Base-by-base conservation (phyloP, 1,140 invertebrate species). In the Eupeodes corollae region DNA sequence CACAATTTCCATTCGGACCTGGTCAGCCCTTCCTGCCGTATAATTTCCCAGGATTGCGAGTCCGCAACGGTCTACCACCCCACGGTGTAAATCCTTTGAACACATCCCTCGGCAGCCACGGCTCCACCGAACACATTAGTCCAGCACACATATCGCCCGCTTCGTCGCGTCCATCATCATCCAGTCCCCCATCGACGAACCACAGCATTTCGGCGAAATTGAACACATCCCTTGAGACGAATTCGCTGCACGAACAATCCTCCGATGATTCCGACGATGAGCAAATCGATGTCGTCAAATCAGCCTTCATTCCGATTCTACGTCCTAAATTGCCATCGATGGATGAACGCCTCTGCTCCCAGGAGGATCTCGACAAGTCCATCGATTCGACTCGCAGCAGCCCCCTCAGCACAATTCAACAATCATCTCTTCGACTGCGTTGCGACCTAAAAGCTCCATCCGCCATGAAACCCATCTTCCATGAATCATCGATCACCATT, bases 271-370 rank as follows among this genome's bases (percentile, higher is more conserved):
- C 75, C 8, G 76, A 80, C 26, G 79, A 81, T 46, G 79, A 82
- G 56, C 75, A 76, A 39, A 80, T 82, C 50, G 83, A 86, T 50
- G 84, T 86, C 35, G 78, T 84, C 0, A 82, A 83, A 59, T 86
- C 82, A 15, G 84, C 83, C 30, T 86, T 84, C 63, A 76, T 75
- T 1, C 76, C 75, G 0, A 73, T 78, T 26, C 50, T 64, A 16
- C 33, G 68, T 30, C 68, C 62, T 42, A 58, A 56, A 11, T 14
- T 54, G 38, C 3, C 57, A 57, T 53, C 69, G 70, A 51, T 69
- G 71, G 3, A 74, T 69, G 58, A 73, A 64, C 53, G 61, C 5
- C 75, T 78, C 0, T 26, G 21, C 21, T 14, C 39, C 12, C 55
- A 37, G 41, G 59, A 50, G 67, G 63, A 59, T 69, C 62, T 59